Percentiles rank a stretch among this genome's conserved stretches.
Evolutionary conservation across 1,140 invertebrate genomes (phyloP).

Genomic region (Argopecten irradians): DNA sequence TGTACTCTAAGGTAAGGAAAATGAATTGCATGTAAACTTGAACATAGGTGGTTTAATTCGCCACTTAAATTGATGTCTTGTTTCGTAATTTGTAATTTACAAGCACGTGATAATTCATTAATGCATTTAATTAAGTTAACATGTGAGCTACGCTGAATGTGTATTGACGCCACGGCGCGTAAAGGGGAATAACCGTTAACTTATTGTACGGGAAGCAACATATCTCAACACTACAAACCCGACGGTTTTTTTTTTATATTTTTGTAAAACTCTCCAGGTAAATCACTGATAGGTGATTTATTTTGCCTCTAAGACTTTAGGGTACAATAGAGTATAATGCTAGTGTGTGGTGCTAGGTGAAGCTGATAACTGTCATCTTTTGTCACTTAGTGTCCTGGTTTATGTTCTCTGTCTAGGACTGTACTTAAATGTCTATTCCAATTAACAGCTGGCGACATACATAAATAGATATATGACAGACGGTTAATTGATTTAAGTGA

Average conservation of each 20-base stretch:
- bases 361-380: background rate
- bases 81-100: slow-evolving; percentile 2
- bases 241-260: too few relatives aligned
- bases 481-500: background rate
- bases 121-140: background rate
- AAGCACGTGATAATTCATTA: background rate
- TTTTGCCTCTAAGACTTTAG: background rate
- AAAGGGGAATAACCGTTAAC: slow-evolving; percentile 9
- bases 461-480: slow-evolving; percentile 11
- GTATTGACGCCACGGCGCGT: background rate
- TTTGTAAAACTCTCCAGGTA: too few relatives aligned
- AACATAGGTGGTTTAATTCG: background rate
- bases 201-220: background rate
- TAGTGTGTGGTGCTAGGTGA: background rate
- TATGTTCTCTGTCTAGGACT: background rate
- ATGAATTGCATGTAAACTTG: background rate
- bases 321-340: background rate
- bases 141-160: background rate
- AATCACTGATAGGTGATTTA: background rate
- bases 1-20: background rate
- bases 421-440: background rate
- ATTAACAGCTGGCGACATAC: background rate
- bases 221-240: background rate
- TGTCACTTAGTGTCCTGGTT: background rate
- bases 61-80: slow-evolving; percentile 17